Evolutionary conservation across 2,888 invertebrate species (phyloP).

Genomic region (Plagodis pulveraria): DNA sequence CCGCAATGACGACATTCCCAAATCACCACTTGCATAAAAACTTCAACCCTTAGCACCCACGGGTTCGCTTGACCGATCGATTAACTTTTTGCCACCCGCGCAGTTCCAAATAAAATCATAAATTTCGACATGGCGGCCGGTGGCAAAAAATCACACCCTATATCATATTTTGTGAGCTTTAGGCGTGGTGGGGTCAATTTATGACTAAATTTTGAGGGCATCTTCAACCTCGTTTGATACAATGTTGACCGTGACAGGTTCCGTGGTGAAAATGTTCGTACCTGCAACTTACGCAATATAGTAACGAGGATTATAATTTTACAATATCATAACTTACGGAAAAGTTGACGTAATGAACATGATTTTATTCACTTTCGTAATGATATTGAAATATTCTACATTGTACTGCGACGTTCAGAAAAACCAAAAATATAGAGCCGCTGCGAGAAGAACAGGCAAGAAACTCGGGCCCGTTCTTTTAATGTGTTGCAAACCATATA

Average conservation of each 20-base stretch:
- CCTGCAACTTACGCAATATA: no score
- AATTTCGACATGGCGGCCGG: conserved; percentile 62
- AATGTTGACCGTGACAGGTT: conserved; percentile 21
- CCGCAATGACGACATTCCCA: conserved; percentile 38
- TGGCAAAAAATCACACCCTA: conserved; percentile 73
- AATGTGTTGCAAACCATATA: no score
- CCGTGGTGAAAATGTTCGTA: not conserved
- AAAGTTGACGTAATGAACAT: no score
- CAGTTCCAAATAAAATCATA: conserved; percentile 75
- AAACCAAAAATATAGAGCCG: no score
- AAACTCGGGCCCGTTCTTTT: no score
- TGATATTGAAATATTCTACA: no score
- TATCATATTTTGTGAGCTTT: conserved; percentile 53
- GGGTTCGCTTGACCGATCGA: conserved; percentile 61
- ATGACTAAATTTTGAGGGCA: conserved; percentile 68
- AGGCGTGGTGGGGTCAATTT: conserved; percentile 67
- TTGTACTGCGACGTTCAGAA: no score
- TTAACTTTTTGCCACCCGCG: conserved; percentile 75
- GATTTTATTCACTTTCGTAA: no score
- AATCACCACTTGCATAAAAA: conserved; percentile 32
- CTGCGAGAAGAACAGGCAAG: no score
- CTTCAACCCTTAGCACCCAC: conserved; percentile 48
- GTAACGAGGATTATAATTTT: no score
- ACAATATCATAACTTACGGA: no score
- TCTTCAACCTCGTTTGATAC: conserved; percentile 21